Base-by-base conservation (phyloP, 2,113 vertebrate species). In the Phylloscopus trochilus region DNA sequence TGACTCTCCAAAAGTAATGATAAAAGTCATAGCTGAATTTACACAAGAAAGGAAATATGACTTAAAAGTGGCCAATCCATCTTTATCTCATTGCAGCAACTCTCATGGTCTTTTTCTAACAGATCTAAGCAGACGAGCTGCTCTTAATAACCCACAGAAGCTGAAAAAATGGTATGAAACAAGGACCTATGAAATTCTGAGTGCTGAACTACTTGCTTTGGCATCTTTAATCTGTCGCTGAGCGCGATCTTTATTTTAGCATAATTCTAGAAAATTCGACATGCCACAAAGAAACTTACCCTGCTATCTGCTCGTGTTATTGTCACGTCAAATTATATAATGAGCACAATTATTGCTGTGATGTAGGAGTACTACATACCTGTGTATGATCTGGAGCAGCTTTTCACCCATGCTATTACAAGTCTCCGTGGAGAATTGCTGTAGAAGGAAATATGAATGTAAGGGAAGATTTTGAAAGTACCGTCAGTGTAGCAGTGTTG, bases 41-140 rank as follows among this genome's bases (percentile, higher is more conserved):
- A 93, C 92, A 97, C 85, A 96, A 95, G 76, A 95, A 97, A 97
- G 83, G 88, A 92, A 95, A 92, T 87, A 44, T 18, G 64, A 93
- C 85, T 93, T 96, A 86, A 93, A 95, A 94, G 92, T 96, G 83
- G 18, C 90, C 92, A 83, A 88, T 78, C 83, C 88, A 47, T 96
- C 90, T 90, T 96, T 96, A 89, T 95, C 90, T 95, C 76, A 0
- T 79, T 92, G 80, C 73, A 72, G 56, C 77, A 83, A 96, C 90
- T 93, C 81, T 87, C 87, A 46, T 2, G 53, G 77, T 84, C 60
- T 86, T 87, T 93, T 93, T 78, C 83, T 77, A 81, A 19, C 13
- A 46, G 59, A 92, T 95, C 82, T 89, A 83, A 96, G 94, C 56
- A 68, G 56, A 47, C 0, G 6, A 74, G 69, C 52, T 90, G 76